Evolutionary conservation across 2,888 invertebrate genomes (phyloP).

Genomic region (Xanthia icteritia): DNA sequence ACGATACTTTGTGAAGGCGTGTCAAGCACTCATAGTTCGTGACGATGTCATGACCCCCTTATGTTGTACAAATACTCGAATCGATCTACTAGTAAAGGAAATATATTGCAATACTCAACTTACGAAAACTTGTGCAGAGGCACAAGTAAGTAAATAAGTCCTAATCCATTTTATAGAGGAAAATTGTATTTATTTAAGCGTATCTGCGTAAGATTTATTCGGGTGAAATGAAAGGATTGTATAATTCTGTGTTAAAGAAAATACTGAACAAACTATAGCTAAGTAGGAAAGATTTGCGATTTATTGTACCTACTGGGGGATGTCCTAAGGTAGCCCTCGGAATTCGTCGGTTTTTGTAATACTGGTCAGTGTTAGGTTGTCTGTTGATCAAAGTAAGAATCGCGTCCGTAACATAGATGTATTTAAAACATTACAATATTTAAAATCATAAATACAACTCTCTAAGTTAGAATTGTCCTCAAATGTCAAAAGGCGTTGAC

Average conservation of each 20-base stretch:
- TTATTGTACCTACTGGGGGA: not conserved
- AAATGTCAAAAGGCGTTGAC: too few relatives aligned
- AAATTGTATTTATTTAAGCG: slow-evolving; percentile 25
- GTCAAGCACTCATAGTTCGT: not conserved
- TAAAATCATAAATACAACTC: too few relatives aligned
- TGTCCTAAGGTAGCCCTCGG: too few relatives aligned
- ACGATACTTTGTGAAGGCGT: not conserved
- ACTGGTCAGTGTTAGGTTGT: too few relatives aligned
- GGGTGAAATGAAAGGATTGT: not conserved
- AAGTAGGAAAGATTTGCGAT: not conserved
- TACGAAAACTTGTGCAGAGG: slow-evolving; percentile 10
- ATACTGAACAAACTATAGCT: not conserved
- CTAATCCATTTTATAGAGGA: not conserved
- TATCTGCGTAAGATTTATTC: slow-evolving; percentile 7
- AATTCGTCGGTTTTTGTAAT: too few relatives aligned
- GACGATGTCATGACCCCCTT: slow-evolving; percentile 1
- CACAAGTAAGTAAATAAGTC: too few relatives aligned
- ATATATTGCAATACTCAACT: slow-evolving; percentile 11
- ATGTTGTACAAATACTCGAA: slow-evolving; percentile 14
- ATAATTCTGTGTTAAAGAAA: not conserved
- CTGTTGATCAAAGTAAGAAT: too few relatives aligned
- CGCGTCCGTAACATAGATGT: too few relatives aligned
- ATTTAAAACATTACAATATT: too few relatives aligned
- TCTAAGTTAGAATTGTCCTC: too few relatives aligned
- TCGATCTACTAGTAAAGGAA: not conserved